Evolutionary conservation across 2,113 vertebrate species (phyloP), one percentile per base, ranked within the genome.

Genomic region (Callorhinus ursinus): DNA sequence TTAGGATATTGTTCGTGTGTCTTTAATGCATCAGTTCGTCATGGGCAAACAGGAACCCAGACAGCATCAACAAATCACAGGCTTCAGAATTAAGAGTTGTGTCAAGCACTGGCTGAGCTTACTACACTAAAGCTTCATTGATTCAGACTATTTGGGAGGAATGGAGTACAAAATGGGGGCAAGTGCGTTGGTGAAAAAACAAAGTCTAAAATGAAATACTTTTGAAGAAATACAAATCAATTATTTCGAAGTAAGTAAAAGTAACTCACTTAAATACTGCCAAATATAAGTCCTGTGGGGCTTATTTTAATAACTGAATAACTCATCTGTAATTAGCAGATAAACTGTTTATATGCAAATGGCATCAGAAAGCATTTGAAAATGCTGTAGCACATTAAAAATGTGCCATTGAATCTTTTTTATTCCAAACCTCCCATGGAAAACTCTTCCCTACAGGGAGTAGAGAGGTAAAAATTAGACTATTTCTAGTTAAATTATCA

Each of bases 271-370:
- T 88, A 71, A 86, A 92, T 83, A 14, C 36, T 88, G 67, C 21
- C 63, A 80, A 76, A 57, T 63, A 21, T 81, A 94, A 82, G 46
- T 86, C 72, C 76, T 94, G 1, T 82, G 88, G 84, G 63, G 63
- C 28, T 59, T 95, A 88, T 94, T 97, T 97, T 93, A 96, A 97
- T 88, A 96, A 80, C 57, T 77, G 74, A 84, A 93, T 93, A 97
- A 90, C 42, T 92, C 80, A 96, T 93, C 46, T 87, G 67, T 94
- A 97, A 97, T 97, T 96, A 97, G 84, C 24, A 93, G 74, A 87
- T 59, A 92, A 97, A 96, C 63, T 94, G 18, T 94, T 90, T 96
- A 97, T 85, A 96, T 96, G 95, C 71, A 97, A 96, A 97, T 95
- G 49, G 24, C n/a, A 93, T 92, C 53, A 31, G 69, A 94, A 97